These are phyloP conservation scores for Nineta flava DNA, from an alignment of 2,888 invertebrate genomes.

Conservation along the genomic window DNA sequence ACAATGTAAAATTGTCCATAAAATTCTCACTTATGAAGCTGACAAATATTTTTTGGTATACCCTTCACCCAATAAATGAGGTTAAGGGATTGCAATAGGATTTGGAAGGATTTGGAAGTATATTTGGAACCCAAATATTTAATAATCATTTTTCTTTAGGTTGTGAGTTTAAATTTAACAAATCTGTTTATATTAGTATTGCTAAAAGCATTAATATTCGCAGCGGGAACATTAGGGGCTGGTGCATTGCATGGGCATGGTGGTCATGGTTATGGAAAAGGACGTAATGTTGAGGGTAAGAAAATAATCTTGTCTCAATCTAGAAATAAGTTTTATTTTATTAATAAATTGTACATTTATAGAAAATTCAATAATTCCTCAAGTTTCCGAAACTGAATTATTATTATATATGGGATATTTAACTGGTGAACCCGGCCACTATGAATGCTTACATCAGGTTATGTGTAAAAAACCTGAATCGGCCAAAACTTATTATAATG, in stretches of 20 bases:
- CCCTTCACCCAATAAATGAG: no score
- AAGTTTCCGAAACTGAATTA: slow-evolving; percentile 53
- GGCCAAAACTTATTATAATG: slow-evolving; percentile 57
- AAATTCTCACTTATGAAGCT: no score
- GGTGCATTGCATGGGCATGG: slow-evolving; percentile 32
- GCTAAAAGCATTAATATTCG: slow-evolving; percentile 66
- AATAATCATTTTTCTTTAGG: slow-evolving; percentile 29
- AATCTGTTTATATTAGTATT: slow-evolving; percentile 65
- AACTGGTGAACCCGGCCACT: slow-evolving; percentile 45
- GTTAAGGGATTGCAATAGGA: no score
- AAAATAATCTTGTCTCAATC: not conserved
- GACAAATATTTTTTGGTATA: no score
- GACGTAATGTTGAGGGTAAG: slow-evolving; percentile 17
- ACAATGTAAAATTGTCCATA: no score
- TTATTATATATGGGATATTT: slow-evolving; percentile 52
- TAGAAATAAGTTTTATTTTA: slow-evolving; percentile 16
- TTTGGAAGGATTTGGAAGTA: no score
- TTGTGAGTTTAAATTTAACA: slow-evolving; percentile 66
- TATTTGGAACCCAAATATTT: no score
- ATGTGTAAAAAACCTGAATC: slow-evolving; percentile 59
- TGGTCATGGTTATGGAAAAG: slow-evolving; percentile 21
- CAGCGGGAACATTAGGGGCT: slow-evolving; percentile 61
- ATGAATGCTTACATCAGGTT: slow-evolving; percentile 56
- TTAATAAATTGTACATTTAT: not conserved
- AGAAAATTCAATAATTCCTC: slow-evolving; percentile 18